Conservation (phyloP, 2,888 invertebrate species). For the Himalopsyche japonica region DNA sequence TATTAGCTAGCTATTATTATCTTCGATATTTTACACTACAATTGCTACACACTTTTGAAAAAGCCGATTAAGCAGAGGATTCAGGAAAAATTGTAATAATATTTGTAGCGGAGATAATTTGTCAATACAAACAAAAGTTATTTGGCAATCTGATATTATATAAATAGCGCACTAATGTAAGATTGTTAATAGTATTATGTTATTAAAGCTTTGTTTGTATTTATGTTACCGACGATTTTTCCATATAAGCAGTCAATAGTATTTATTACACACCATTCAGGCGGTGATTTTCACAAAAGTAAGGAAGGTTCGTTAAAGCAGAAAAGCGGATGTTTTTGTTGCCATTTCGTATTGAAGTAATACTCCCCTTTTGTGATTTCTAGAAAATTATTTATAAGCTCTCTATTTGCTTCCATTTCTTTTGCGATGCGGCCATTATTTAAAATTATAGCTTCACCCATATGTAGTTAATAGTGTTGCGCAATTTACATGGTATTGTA, state of each 20-base stretch:
- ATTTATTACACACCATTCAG: neutral
- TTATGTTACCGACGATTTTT: neutral
- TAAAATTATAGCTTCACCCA: neutral
- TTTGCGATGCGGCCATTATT: neutral
- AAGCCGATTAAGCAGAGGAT: too few species aligned
- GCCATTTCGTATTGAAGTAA: neutral
- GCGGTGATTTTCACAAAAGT: neutral
- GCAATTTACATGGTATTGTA: too few species aligned
- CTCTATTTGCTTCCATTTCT: neutral
- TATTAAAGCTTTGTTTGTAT: neutral
- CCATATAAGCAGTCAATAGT: neutral
- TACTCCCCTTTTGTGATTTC: neutral
- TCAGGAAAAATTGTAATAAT: too few species aligned
- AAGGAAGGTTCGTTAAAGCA: neutral
- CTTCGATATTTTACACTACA: too few species aligned
- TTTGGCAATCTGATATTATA: too few species aligned
- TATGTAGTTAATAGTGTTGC: neutral
- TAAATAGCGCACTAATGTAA: too few species aligned
- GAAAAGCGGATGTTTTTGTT: neutral
- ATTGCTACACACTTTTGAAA: too few species aligned
- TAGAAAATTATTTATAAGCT: neutral
- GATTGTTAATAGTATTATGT: too few species aligned
- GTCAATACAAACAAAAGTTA: too few species aligned
- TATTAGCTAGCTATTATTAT: too few species aligned
- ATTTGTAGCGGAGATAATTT: too few species aligned